Conservation (phyloP, 2,113 vertebrate genomes). For the Seriola aureovittata region DNA sequence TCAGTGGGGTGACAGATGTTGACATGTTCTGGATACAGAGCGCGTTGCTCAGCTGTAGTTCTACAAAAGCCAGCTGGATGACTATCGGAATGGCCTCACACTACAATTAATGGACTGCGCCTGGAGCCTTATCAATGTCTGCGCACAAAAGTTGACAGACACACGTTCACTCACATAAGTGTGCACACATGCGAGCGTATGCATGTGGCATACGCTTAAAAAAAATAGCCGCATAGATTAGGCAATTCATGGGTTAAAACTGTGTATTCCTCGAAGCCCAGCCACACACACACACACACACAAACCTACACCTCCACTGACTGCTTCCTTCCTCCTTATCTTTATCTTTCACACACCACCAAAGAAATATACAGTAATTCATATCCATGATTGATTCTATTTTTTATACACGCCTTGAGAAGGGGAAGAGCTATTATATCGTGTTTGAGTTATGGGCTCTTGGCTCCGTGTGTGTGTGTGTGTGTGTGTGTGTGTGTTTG, state of each 20-base stretch:
- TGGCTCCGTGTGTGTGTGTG: constrained; percentile 33
- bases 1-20: constrained; percentile 77
- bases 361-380: constrained; percentile 53
- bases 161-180: not conserved
- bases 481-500: constrained; percentile 17
- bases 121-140: constrained; percentile 1
- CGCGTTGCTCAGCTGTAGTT: constrained; percentile 74
- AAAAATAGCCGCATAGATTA: constrained; percentile 8
- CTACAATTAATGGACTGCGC: constrained; percentile 29
- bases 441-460: constrained; percentile 49
- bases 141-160: constrained; percentile 13
- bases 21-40: constrained; percentile 65
- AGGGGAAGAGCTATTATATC: constrained; percentile 50
- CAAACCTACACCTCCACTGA: not conserved
- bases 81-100: constrained; percentile 35
- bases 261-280: not conserved
- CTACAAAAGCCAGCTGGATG: constrained; percentile 61
- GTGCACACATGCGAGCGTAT: not conserved
- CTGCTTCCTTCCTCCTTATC: constrained; percentile 38
- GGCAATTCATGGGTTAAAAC: constrained; percentile 15
- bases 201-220: not conserved
- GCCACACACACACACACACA: constrained; percentile 6
- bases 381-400: constrained; percentile 53
- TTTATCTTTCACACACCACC: constrained; percentile 44
- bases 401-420: constrained; percentile 50